Base-by-base conservation (phyloP, 2,797 vertebrate genomes). In the Urocyon cinereoargenteus region DNA sequence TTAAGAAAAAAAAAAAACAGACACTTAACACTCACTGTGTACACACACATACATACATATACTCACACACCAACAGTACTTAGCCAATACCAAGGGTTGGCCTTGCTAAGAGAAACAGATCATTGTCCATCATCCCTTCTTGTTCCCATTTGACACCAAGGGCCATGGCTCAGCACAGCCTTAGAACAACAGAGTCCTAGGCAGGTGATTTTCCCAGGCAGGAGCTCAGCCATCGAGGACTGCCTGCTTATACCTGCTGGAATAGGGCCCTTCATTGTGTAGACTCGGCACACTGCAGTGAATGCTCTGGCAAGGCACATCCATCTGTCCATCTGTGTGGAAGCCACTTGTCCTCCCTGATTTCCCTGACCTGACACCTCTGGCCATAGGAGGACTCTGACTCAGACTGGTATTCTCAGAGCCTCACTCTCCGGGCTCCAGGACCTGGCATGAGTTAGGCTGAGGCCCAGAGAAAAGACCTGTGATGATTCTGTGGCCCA, bases 231-330 rank as follows among this genome's bases (percentile, higher is more conserved):
- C 10, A 3, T 3, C 1, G 10, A 53, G 15, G 1, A 1, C 68
- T 1, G 1, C 16, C 68, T 9, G 9, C 0, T 16, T 36, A 11
- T 8, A 8, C 4, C 40, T 57, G 14, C 2, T 26, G 24, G 6
- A 82, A 28, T 45, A 1, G 3, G 91, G 45, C 62, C n/a, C 19
- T 36, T 31, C 57, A 53, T 8, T 31, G 34, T 2, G 51, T 0
- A 2, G 36, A 49, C 7, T 13, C 0, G 2, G 18, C 22, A 49
- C 5, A 3, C 26, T n/a, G 40, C 12, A 11, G 24, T 45, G 19
- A 21, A 28, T n/a, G 18, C 70, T 53, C 55, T 12, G 26, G 36
- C 12, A 18, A 51, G 5, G 3, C 10, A 1, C 2, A 0, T 31
- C 6, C 5, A 31, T 68, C 57, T 11, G 1, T 10, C 66, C n/a